Percentiles rank a stretch among this genome's conserved stretches.
Conservation (phyloP, 2,797 vertebrate species). For the Eurystomus glaucurus region DNA sequence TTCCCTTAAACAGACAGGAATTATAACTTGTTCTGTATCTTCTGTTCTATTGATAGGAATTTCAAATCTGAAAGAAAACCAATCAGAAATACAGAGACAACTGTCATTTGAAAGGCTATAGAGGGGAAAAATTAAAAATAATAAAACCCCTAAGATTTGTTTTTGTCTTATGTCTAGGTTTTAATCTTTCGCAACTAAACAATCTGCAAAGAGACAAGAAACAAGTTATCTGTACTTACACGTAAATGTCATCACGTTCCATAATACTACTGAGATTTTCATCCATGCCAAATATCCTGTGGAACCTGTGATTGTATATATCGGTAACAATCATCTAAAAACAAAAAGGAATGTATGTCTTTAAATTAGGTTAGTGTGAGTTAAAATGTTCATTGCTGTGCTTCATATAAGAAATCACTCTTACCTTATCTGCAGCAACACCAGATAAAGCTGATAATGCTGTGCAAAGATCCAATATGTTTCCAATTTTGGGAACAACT, state of each 20-base stretch:
- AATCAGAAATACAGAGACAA: conserved; percentile 2
- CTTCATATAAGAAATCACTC: conserved; percentile 6
- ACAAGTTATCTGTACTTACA: conserved; percentile 87
- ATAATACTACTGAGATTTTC: conserved; percentile 99
- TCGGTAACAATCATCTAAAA: conserved; percentile 95
- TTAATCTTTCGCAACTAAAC: neutral
- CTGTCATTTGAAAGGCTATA: neutral
- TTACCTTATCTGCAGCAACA: conserved; percentile 95
- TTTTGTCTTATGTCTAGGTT: neutral
- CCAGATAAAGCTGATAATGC: conserved; percentile 91
- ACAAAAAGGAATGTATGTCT: conserved; percentile 61
- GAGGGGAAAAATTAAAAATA: neutral
- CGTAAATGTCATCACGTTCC: conserved; percentile 98
- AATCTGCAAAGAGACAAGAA: neutral
- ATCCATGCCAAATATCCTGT: conserved; percentile 96
- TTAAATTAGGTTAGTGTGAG: conserved; percentile 50
- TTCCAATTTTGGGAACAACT: conserved; percentile 98
- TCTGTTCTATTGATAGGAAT: conserved; percentile 92
- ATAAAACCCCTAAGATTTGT: neutral
- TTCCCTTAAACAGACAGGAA: conserved; percentile 96
- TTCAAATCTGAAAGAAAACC: conserved; percentile 89
- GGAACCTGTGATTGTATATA: conserved; percentile 99
- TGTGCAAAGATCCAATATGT: conserved; percentile 95
- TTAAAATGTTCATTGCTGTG: conserved; percentile 14
- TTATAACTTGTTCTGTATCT: conserved; percentile 95